These are phyloP conservation scores for Geophilus truncorum DNA, from an alignment of 2,888 invertebrate genomes.

Conservation along the genomic window DNA sequence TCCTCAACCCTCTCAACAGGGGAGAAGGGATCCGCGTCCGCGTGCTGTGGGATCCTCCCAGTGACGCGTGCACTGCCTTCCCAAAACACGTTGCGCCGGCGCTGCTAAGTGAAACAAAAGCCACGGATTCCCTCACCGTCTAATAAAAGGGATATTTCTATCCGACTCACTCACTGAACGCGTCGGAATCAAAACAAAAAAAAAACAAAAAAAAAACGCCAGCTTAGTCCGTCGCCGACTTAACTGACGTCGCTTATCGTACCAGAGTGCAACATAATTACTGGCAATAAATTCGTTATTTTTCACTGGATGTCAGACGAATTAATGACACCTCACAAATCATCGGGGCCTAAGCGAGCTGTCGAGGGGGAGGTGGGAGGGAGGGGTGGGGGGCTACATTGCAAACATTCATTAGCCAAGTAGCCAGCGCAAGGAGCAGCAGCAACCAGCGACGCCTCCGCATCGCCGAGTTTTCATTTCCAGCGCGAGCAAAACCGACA, in stretches of 20 bases:
- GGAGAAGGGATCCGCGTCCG: conserved; percentile 25
- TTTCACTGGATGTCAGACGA: conserved; percentile 39
- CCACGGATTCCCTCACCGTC: background rate
- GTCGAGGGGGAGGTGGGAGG: conserved; percentile 22
- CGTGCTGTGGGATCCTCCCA: conserved; percentile 28
- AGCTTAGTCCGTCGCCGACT: background rate
- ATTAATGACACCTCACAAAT: conserved; percentile 39
- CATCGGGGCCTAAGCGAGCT: conserved; percentile 35
- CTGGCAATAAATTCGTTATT: conserved; percentile 39
- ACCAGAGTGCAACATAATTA: conserved; percentile 36
- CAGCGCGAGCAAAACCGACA: background rate
- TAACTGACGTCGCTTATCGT: conserved; percentile 31
- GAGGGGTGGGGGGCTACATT: background rate
- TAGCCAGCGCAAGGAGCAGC: conserved; percentile 34
- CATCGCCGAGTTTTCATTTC: conserved; percentile 5
- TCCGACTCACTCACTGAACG: background rate
- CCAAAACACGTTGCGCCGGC: conserved; percentile 13
- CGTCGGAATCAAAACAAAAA: no score
- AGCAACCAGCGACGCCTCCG: background rate
- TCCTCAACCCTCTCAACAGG: conserved; percentile 33
- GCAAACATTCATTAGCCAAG: conserved; percentile 34
- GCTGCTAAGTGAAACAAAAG: conserved; percentile 31
- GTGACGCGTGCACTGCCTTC: conserved; percentile 29
- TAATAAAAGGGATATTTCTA: background rate
- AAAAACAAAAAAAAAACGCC: no score